Evolutionary conservation across 2,888 invertebrate species (phyloP), one percentile per base, ranked within the genome.

Genomic region (Arenicola marina): DNA sequence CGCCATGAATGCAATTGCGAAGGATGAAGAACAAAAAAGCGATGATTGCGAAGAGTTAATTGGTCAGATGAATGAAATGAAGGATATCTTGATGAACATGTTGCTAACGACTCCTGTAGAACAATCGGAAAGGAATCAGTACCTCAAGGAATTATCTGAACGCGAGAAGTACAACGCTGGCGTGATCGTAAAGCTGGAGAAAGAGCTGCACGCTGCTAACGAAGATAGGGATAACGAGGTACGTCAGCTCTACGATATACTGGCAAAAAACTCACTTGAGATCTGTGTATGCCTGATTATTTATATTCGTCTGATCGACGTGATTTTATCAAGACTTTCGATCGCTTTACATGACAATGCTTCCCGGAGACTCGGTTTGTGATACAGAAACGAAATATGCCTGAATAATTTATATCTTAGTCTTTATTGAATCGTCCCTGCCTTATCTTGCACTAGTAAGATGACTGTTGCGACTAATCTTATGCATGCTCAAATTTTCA

Each of bases 161-260:
- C 66, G 80, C 59, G 81, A 81, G 58, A 66, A 78, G 51, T 74
- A 78, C 33, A 80, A 82, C 67, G 77, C 77, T 48, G 74, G 69
- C 7, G 65, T 79, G n/a, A 83, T 83, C 63, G 75, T 76, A 4
- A 81, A 80, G 59, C 68, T 82, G 26, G 82, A 81, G 55, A 66
- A 68, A n/a, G 81, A 82, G 65, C 69, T 83, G 26, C 70, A 78
- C 51, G 74, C 71, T 43, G 79, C 80, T 11, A 68, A 74, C 58
- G 78, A 76, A 54, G 82, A 81, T 61, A 82, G 80, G 66, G 79
- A 83, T 59, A 75, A 78, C 56, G 82, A 81, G 73, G 82, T 82
- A 71, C 46, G 63, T 61, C n/a, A n/a, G n/a, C n/a, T n/a, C n/a
- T n/a, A n/a, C n/a, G n/a, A n/a, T n/a, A n/a, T n/a, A n/a, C n/a